Evolutionary conservation across 2,797 vertebrate genomes (phyloP), one percentile per base, ranked within the genome.

Genomic region (Pseudochaenichthys georgianus): DNA sequence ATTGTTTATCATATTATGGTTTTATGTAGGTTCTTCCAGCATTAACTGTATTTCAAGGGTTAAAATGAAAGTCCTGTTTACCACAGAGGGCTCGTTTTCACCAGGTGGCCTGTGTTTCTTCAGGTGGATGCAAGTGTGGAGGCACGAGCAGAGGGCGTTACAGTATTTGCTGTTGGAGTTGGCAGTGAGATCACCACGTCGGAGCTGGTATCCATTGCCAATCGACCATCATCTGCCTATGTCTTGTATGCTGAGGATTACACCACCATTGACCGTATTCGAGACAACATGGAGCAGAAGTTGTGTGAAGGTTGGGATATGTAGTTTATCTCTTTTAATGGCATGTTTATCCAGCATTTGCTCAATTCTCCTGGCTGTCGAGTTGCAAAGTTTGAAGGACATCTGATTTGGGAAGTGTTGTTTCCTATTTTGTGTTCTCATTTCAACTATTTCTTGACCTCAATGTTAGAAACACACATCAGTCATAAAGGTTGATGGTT

Each of bases 161-260:
- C 87, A 1, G 64, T 96, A 21, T 96, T 96, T 13, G 94, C 96
- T 3, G 95, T 96, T 4, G 96, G 96, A n/a, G 96, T 96, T 4
- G 95, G 95, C 9, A 90, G 69, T 4, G 96, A 96, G 90, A 95
- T 95, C 80, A 94, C 94, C 51, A 94, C 88, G 4, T 95, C 94
- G 0, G 96, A 96, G 85, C 89, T 96, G 65, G 76, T 95, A 21
- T 90, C 94, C 41, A 96, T 96, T 10, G 95, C 95, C 69, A 96
- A 96, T 74, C 92, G 88, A 47, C 95, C 96, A 0, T 82, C 92
- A 10, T 90, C 91, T 3, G 88, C 92, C 21, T 96, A 96, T 3
- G 95, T 96, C 28, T 87, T 96, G 7, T 95, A 94, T 13, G 95
- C 95, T 0, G 91, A 96, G 63, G 94, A 96, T 87, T 96, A 96